A percentile compares a stretch with the other conserved stretches of the same genome.
These are phyloP conservation scores for Leptodactylus fuscus DNA, from an alignment of 2,113 vertebrate genomes.

Conservation along the genomic window DNA sequence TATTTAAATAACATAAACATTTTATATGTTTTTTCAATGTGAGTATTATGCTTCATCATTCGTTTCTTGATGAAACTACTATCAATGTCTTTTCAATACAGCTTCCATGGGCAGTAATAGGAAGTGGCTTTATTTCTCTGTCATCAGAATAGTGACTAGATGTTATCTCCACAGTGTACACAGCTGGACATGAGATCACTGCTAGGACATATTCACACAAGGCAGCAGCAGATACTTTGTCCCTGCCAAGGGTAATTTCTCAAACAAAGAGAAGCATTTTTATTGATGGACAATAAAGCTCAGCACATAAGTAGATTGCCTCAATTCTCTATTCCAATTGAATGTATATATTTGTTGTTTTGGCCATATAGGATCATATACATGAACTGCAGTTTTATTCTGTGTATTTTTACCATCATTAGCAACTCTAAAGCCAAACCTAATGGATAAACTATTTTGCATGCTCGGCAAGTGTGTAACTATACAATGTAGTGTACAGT, in stretches of 20 bases:
- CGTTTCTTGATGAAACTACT: not conserved
- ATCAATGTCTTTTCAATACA: not conserved
- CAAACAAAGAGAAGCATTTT: conserved; percentile 49
- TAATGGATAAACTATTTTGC: not conserved
- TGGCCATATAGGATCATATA: conserved; percentile 1
- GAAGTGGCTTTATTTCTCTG: conserved; percentile 4
- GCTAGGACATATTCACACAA: conserved; percentile 39
- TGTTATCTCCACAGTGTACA: conserved; percentile 31
- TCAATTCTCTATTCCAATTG: not conserved
- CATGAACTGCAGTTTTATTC: not conserved
- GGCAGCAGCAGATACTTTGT: conserved; percentile 17
- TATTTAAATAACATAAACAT: no score
- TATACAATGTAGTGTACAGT: no score
- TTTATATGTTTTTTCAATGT: no score
- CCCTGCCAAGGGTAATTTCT: conserved; percentile 13
- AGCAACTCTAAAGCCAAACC: not conserved
- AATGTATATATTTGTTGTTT: not conserved
- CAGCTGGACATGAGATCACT: conserved; percentile 59
- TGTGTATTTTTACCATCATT: not conserved
- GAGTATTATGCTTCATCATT: no score
- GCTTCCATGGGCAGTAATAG: not conserved
- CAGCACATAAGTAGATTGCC: not conserved
- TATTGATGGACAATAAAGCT: conserved; percentile 39
- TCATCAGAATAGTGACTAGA: conserved; percentile 9
- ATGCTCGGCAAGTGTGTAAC: not conserved